A percentile compares a stretch with the other conserved stretches of the same genome.
Conservation (phyloP, 2,797 vertebrate genomes). For the Bovichtus diacanthus region DNA sequence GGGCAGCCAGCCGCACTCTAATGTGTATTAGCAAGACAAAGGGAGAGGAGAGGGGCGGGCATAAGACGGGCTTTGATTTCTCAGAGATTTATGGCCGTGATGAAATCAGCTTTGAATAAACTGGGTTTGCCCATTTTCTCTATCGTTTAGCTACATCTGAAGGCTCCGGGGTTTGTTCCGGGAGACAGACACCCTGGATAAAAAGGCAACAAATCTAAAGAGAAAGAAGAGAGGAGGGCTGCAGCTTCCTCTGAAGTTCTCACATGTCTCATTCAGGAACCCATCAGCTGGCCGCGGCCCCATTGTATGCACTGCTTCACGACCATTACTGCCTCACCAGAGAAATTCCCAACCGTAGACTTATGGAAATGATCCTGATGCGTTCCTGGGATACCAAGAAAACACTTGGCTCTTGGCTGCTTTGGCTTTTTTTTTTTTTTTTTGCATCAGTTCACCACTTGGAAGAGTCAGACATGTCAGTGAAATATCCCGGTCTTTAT, state of each 20-base stretch:
- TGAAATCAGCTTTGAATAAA: conserved; percentile 90
- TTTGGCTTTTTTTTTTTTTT: no score
- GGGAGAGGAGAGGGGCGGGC: conserved; percentile 60
- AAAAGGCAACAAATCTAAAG: conserved; percentile 89
- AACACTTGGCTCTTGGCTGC: conserved; percentile 40
- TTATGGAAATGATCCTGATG: conserved; percentile 60
- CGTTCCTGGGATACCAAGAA: conserved; percentile 62
- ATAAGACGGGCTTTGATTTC: conserved; percentile 92
- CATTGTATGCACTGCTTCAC: conserved; percentile 64
- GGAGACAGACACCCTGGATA: conserved; percentile 85
- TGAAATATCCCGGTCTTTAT: conserved; percentile 50
- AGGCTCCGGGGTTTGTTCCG: conserved; percentile 84
- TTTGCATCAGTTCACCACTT: conserved; percentile 30
- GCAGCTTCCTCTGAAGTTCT: conserved; percentile 80
- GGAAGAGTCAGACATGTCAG: conserved; percentile 30
- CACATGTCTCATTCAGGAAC: conserved; percentile 75
- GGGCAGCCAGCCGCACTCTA: conserved; percentile 93
- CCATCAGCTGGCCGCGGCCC: conserved; percentile 75
- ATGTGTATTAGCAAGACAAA: conserved; percentile 99
- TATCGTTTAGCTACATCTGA: conserved; percentile 90
- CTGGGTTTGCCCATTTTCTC: conserved; percentile 88
- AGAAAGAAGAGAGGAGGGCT: conserved; percentile 76
- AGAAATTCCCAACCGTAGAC: conserved; percentile 58
- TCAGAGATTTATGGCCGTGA: conserved; percentile 95
- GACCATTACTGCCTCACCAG: conserved; percentile 54